Evolutionary conservation across 2,888 invertebrate genomes (phyloP), one percentile per base, ranked within the genome.

Genomic region (Criorhina ranunculi): DNA sequence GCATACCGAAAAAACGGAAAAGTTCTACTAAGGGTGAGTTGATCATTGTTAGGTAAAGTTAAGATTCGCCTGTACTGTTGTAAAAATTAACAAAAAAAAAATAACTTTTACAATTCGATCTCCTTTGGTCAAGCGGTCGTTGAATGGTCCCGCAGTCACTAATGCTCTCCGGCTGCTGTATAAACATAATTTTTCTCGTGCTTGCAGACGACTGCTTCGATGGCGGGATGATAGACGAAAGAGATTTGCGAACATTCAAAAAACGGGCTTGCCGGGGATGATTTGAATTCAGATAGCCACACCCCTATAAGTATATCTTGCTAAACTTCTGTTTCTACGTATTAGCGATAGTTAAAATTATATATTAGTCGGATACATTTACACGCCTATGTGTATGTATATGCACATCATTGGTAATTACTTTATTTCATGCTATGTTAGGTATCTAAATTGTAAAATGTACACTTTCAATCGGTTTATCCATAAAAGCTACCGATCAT

Each of bases 221-320:
- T 2, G 69, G 46, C 59, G 85, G 69, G 64, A 66, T 70, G 57
- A n/a, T 64, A 53, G 66, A 59, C 49, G 75, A 80, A 53, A 69
- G 62, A 80, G 69, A 80, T 75, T 67, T 80, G 75, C 85, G 75
- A 75, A 60, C 75, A 80, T 85, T 85, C 73, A 85, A 85, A 64
- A 85, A 85, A 79, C 75, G 85, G 19, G 85, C 80, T 75, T 80
- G 80, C 70, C 85, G 80, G 60, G 80, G 85, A 44, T 85, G 85
- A 85, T 53, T 75, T 59, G 59, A 79, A 37, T 80, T 80, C 57
- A 62, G 37, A 69, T 62, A 79, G 33, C 33, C 35, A 72, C 37
- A 64, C 11, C 33, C 49, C 19, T 46, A 57, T 66, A 66, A 31
- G 49, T 64, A 42, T 55, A 70, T 70, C 42, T 78, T 73, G 53